phyloP scores from a whole-genome alignment of 2,888 invertebrate genomes.

The Marasmarcha lunaedactyla region DNA sequence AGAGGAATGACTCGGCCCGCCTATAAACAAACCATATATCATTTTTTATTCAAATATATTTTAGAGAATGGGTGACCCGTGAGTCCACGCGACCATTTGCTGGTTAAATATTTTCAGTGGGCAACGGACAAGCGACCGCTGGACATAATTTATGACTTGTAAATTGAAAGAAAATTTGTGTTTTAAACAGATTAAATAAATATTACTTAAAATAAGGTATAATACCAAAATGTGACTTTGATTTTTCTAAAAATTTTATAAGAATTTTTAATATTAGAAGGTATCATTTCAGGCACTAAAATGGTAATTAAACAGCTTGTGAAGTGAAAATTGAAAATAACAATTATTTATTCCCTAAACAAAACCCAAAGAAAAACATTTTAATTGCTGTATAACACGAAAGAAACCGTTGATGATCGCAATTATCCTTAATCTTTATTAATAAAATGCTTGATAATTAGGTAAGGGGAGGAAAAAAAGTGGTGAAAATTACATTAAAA shows the following conservation, averaged over 20 bases:
- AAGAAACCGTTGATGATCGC: not conserved
- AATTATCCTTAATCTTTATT: conserved; percentile 39
- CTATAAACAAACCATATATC: conserved; percentile 71
- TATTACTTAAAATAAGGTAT: not conserved
- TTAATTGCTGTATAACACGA: not conserved
- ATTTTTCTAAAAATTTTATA: too few species aligned
- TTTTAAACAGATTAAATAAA: not conserved
- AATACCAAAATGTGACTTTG: too few species aligned
- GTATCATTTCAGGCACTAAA: too few species aligned
- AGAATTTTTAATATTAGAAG: too few species aligned
- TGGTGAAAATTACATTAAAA: conserved; percentile 51
- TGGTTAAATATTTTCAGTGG: conserved; percentile 66
- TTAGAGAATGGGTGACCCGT: conserved; percentile 63
- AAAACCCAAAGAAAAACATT: not conserved
- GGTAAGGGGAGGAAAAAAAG: conserved; percentile 62
- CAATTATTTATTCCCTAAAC: too few species aligned
- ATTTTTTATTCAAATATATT: conserved; percentile 66
- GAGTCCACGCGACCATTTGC: conserved; percentile 63
- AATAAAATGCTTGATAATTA: conserved; percentile 63
- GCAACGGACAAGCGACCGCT: conserved; percentile 43
- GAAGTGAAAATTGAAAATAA: too few species aligned
- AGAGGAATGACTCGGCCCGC: conserved; percentile 58
- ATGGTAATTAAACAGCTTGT: too few species aligned
- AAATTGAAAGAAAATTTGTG: conserved; percentile 29
- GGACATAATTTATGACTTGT: conserved; percentile 50